Base-by-base conservation (phyloP, 2,888 invertebrate genomes). In the Euproctis similis region DNA sequence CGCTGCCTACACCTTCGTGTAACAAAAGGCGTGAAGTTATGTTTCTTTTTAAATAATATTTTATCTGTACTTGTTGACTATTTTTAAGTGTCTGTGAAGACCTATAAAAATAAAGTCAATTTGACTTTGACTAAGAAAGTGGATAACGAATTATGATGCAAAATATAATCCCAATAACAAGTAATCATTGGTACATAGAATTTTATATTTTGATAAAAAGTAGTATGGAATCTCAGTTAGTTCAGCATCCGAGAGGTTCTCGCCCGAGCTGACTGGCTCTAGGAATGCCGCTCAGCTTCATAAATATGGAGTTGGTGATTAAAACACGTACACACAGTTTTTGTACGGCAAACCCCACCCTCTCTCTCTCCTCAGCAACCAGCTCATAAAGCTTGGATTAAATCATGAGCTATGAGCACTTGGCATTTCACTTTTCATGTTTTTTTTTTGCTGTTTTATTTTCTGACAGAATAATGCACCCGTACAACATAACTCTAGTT, bases 251-350 rank as follows among this genome's bases (percentile, higher is more conserved):
- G 52, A 50, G 47, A 52, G 40, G 25, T 40, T 39, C 39, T 36
- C 13, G 52, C 31, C 33, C 21, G 28, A 17, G 18, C 51, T 36
- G 49, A 45, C 53, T 44, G 46, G 50, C 56, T 60, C 63, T 67
- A 77, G 74, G 78, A 82, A 82, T 81, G 81, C 68, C 63, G 37
- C 38, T 43, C 56, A 36, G 57, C 64, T 72, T 75, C 69, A 76
- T 78, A 80, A 77, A 80, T 80, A 81, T 81, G 78, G 68, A 76
- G 65, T 50, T 62, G 55, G 62, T 61, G 70, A 73, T 78, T 77
- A 75, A 73, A 71, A 64, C 52, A 55, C 60, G 53, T 60, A 54
- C 58, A 57, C 52, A 43, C 44, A 50, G 60, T 69, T 75, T 76
- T 73, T 75, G 56, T 61, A 46, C 48, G 29, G 37, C 47, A n/a